Conservation (phyloP, 2,113 vertebrate genomes). For the Panthera leo region DNA sequence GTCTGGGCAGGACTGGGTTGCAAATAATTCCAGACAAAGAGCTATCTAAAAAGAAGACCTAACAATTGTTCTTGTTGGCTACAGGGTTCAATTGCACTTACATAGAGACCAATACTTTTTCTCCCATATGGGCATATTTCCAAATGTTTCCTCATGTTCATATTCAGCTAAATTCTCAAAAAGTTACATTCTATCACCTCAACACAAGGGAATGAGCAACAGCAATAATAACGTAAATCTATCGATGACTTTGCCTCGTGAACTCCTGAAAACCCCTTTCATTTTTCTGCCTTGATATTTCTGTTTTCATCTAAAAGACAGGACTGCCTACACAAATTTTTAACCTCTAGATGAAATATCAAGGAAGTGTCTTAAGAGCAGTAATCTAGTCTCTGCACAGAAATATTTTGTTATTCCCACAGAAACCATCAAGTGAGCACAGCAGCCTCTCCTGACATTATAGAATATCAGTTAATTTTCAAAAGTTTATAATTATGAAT, state of each 20-base stretch:
- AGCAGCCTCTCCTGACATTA: not conserved
- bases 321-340: not conserved
- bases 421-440: not conserved
- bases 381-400: not conserved
- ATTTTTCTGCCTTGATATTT: not conserved
- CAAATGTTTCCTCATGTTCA: conserved; percentile 46
- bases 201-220: not conserved
- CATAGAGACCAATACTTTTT: conserved; percentile 47
- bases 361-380: not conserved
- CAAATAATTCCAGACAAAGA: conserved; percentile 54
- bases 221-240: not conserved
- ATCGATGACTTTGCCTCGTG: not conserved
- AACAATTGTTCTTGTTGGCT: conserved; percentile 51
- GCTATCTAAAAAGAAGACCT: conserved; percentile 15
- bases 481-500: not conserved
- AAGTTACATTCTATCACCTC: not conserved
- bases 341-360: not conserved
- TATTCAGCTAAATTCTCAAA: not conserved
- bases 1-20: conserved; percentile 42
- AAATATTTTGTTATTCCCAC: not conserved
- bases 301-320: not conserved
- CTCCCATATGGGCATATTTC: not conserved
- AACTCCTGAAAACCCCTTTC: not conserved
- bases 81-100: conserved; percentile 28
- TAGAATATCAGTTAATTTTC: conserved; percentile 14